Evolutionary conservation across 2,797 vertebrate genomes (phyloP).

Genomic region (Protosalanx chinensis): DNA sequence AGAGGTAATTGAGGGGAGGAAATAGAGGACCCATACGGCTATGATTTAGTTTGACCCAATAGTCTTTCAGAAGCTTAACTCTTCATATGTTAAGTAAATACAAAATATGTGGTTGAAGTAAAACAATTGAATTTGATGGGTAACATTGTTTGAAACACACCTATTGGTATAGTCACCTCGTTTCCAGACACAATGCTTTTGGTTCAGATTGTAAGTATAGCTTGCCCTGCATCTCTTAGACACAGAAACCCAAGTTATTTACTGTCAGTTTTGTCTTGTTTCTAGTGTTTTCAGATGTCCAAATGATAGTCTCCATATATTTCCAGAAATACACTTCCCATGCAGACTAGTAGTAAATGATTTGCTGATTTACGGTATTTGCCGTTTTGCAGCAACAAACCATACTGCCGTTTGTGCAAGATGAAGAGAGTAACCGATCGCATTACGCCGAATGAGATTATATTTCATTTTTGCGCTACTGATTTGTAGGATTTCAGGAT

Average conservation of each 20-base stretch:
- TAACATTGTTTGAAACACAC: not conserved
- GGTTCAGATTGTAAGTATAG: not conserved
- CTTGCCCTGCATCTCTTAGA: not conserved
- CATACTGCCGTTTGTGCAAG: too few relatives aligned
- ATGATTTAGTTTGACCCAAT: not conserved
- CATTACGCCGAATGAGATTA: not conserved
- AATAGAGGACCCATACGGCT: not conserved
- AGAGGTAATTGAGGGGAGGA: not conserved
- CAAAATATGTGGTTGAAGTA: not conserved
- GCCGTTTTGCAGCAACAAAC: too few relatives aligned
- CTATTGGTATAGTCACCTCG: not conserved
- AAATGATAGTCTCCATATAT: too few relatives aligned
- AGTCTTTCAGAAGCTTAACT: not conserved
- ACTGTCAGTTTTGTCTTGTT: not conserved
- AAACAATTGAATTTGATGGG: not conserved
- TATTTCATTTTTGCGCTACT: conserved; percentile 32
- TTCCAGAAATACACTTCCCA: too few relatives aligned
- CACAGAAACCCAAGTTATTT: not conserved
- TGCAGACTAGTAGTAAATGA: too few relatives aligned
- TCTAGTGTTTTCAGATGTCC: too few relatives aligned
- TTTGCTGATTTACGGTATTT: too few relatives aligned
- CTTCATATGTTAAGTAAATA: not conserved
- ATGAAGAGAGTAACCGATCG: not conserved
- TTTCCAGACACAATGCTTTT: not conserved
- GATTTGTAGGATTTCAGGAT: conserved; percentile 62